Evolutionary conservation across 2,888 invertebrate genomes (phyloP), one percentile per base, ranked within the genome.

Genomic region (Sicus ferrugineus): DNA sequence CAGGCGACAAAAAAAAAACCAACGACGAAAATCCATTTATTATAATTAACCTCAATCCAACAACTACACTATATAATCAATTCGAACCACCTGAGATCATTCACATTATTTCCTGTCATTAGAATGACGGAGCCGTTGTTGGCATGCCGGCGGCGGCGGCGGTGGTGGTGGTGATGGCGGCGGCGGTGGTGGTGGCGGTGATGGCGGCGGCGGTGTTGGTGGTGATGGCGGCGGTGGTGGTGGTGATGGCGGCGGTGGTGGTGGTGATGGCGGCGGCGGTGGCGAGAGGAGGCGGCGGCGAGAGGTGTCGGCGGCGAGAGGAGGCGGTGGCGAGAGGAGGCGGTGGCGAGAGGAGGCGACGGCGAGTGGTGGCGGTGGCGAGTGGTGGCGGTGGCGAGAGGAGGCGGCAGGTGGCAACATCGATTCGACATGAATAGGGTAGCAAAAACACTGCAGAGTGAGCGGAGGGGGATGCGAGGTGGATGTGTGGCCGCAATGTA

Each of bases 41-140:
- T 59, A 46, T 59, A 67, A 67, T 67, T 59, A 67, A 67, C 67
- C 67, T 67, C 59, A 59, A 67, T 59, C 50, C 48, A 54, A 23
- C 46, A n/a, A 16, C 16, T 23, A 52, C 50, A 42, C 28, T 67
- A 30, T 23, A 58, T 48, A 67, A 67, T 67, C 67, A 67, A 67
- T 58, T 58, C 48, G 58, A 67, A 59, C 58, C 67, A 67, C 67
- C 67, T 67, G 67, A 67, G 58, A 67, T 67, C 31, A 59, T 67
- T 67, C 67, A 67, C 67, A 67, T 58, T 48, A 48, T 67, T 67
- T 67, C 59, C 42, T 48, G 59, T 38, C 30, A 54, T 52, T 34
- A 34, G 38, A 54, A 14, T 9, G 23, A 19, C 19, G 38, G 9
- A 9, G 14, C 9, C 7, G 46, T 14, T n/a, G 46, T n/a, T n/a